Percentiles rank a stretch among this genome's conserved stretches.
These are phyloP conservation scores for Acrobasis consociella DNA, from an alignment of 2,888 invertebrate genomes.

Conservation along the genomic window DNA sequence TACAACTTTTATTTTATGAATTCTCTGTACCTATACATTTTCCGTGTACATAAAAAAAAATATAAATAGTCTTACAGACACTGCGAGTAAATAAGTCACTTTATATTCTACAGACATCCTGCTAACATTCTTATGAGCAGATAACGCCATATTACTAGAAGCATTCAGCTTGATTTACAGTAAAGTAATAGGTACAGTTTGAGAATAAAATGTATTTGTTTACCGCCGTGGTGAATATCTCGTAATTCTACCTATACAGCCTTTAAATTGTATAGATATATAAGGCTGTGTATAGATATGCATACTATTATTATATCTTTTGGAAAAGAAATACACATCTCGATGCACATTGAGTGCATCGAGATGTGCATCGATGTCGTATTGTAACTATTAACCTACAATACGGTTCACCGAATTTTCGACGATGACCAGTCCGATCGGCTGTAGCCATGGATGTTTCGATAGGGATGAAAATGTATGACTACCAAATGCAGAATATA, in stretches of 20 bases:
- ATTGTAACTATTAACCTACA: no score
- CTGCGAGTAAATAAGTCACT: slow-evolving; percentile 29
- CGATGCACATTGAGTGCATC: not conserved
- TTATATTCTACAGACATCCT: slow-evolving; percentile 43
- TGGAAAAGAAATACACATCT: not conserved
- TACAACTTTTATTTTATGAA: no score
- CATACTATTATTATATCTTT: no score
- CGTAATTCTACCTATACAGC: not conserved
- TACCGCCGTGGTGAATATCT: slow-evolving; percentile 37
- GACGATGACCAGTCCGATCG: no score
- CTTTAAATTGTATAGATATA: not conserved
- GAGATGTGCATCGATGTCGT: no score
- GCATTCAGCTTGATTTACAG: slow-evolving; percentile 36
- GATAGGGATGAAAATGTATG: no score
- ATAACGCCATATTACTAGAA: slow-evolving; percentile 37
- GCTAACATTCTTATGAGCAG: slow-evolving; percentile 37
- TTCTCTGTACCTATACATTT: no score
- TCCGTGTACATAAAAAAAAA: no score
- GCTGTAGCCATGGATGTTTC: no score
- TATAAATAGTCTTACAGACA: no score
- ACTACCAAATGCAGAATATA: no score
- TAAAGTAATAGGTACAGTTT: slow-evolving; percentile 56
- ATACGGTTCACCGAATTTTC: no score
- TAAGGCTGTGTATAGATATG: not conserved
- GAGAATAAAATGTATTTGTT: slow-evolving; percentile 51